Conservation (phyloP, 2,113 vertebrate genomes). For the Lethenteron reissneri region DNA sequence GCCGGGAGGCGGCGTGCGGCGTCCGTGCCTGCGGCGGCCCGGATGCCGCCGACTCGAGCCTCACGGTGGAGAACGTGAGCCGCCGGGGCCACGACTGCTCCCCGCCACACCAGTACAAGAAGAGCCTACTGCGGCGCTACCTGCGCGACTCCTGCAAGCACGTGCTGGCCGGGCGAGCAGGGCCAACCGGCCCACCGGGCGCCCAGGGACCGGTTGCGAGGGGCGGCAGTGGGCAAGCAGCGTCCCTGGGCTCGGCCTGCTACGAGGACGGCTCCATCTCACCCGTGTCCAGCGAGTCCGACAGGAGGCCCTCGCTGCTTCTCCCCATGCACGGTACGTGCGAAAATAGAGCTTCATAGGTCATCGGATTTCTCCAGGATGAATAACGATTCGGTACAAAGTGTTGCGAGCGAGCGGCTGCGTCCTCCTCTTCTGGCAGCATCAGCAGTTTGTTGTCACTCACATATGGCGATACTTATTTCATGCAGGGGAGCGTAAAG, state of each 20-base stretch:
- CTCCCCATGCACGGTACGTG: no score
- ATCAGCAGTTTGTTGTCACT: no score
- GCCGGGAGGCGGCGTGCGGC: no score
- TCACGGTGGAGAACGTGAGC: conserved; percentile 3
- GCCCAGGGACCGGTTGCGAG: background rate
- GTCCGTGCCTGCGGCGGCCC: background rate
- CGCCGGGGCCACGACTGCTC: background rate
- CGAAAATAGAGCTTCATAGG: no score
- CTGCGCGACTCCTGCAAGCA: conserved; percentile 5
- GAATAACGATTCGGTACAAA: no score
- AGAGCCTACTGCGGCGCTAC: background rate
- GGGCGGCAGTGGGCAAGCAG: background rate
- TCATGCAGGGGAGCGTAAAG: no score
- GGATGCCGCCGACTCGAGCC: background rate
- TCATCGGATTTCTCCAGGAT: no score
- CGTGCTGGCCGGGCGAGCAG: background rate
- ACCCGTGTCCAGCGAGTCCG: background rate
- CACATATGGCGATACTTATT: no score
- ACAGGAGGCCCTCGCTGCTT: no score
- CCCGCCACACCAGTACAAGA: background rate
- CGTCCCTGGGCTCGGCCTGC: background rate
- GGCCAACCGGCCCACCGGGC: no score
- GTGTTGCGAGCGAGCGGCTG: no score
- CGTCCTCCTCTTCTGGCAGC: no score
- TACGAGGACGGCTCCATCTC: conserved; percentile 2